phyloP scores from a whole-genome alignment of 2,888 invertebrate genomes.

The Carabus problematicus region DNA sequence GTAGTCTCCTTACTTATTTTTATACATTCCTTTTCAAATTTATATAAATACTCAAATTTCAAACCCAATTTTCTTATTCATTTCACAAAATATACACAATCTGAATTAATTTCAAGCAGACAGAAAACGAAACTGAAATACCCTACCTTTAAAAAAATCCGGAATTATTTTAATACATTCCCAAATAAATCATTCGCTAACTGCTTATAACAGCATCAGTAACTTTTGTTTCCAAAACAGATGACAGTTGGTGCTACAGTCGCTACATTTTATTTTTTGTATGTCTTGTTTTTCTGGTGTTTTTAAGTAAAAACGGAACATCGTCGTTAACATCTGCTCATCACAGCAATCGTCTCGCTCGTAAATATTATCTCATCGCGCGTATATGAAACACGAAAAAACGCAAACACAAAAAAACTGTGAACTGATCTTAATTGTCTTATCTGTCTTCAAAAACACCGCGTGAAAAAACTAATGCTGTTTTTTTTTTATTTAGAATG shows the following conservation, averaged over 20 bases:
- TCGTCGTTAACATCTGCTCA: conserved; percentile 22
- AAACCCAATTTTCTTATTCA: too few relatives aligned
- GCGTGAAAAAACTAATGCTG: background rate
- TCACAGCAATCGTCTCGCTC: conserved; percentile 24
- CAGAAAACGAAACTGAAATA: conserved; percentile 6
- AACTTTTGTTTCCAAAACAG: conserved; percentile 12
- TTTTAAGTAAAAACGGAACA: conserved; percentile 24
- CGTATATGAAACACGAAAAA: background rate
- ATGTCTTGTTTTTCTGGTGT: conserved; percentile 17
- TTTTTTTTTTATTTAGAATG: too few relatives aligned
- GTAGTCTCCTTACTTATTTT: too few relatives aligned
- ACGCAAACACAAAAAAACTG: conserved; percentile 1
- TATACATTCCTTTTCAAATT: conserved; percentile 11
- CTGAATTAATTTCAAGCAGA: background rate
- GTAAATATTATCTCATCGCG: conserved; percentile 25
- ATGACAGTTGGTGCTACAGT: conserved; percentile 14
- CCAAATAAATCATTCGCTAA: conserved; percentile 26
- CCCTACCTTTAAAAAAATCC: background rate
- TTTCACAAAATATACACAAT: too few relatives aligned
- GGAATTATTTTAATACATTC: conserved; percentile 22
- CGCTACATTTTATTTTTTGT: conserved; percentile 20
- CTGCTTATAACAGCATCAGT: conserved; percentile 18
- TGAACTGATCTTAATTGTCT: conserved; percentile 14
- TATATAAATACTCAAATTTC: too few relatives aligned
- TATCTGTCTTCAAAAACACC: conserved; percentile 1